Evolutionary conservation across 2,797 vertebrate species (phyloP), one percentile per base, ranked within the genome.

Genomic region (Fundulus diaphanus): DNA sequence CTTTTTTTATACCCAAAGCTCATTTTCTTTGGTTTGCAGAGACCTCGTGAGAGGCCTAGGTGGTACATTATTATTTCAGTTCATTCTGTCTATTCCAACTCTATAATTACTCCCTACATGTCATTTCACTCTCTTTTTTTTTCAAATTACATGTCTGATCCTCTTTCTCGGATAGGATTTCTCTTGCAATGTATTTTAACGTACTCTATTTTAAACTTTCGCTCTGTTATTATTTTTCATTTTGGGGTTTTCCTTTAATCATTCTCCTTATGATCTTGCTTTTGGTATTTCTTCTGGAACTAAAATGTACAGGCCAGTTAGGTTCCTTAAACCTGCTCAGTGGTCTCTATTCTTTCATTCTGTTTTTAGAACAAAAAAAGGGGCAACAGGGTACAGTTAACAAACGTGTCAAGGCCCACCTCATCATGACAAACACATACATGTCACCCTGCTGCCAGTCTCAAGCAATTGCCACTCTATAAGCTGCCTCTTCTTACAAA

Each of bases 191-290:
- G 86, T 93, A 94, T 94, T 94, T 94, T 92, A 91, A 93, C 88
- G 5, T 78, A 27, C 77, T 91, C 94, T 95, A 95, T 96, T 95
- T 96, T 93, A 93, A 95, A 91, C 87, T 70, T 74, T 90, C 78
- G 91, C 91, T 93, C 93, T 95, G 93, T 95, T 93, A 94, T 96
- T 95, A 96, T 93, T 95, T 95, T 93, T 94, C 92, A 91, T 92
- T 95, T 93, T 92, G 84, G 92, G 91, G 86, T 93, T 93, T 94
- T 95, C 90, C 92, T 95, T 93, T 94, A 94, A 93, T 93, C 91
- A 90, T 78, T 86, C 83, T 78, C 82, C 89, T 16, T 92, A 70
- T 90, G 85, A 90, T 92, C 83, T 89, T 82, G 84, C 80, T 73
- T 87, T 87, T 88, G 87, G 88, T 93, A 89, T 93, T 94, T 94